Percentiles rank a stretch among this genome's conserved stretches.
Evolutionary conservation across 2,113 vertebrate genomes (phyloP).

Genomic region (Parus major): DNA sequence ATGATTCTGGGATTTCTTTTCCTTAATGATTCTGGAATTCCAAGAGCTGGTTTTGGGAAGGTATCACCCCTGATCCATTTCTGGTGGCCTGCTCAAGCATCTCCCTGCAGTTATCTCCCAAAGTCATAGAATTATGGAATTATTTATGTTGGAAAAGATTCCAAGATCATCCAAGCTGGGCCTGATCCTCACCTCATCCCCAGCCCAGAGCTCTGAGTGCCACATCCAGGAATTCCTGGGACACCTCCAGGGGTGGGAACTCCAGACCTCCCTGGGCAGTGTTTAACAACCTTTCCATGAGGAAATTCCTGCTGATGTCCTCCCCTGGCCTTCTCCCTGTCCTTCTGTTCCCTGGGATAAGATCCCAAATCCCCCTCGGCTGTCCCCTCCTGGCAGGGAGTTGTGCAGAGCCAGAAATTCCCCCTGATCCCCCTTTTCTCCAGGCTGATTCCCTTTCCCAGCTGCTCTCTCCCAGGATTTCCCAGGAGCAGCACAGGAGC

Average conservation of each 20-base stretch:
- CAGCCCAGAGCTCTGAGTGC: neutral
- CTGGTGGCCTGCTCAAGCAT: neutral
- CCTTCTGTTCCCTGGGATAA: neutral
- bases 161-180: fast-evolving
- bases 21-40: neutral
- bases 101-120: neutral
- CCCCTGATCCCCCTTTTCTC: neutral
- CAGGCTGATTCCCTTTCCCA: neutral
- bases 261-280: neutral
- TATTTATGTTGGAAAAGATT: neutral
- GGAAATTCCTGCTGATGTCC: neutral
- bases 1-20: neutral
- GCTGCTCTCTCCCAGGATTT: neutral
- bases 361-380: neutral
- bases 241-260: neutral
- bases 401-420: neutral
- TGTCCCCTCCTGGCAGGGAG: neutral
- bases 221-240: neutral
- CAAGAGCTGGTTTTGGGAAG: neutral
- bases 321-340: neutral
- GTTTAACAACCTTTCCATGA: neutral
- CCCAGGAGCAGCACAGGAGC: neutral
- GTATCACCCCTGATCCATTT: fast-evolving
- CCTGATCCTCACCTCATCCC: neutral
- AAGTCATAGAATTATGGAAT: neutral